Evolutionary conservation across 2,888 invertebrate genomes (phyloP), one percentile per base, ranked within the genome.

Genomic region (Mycogona germanica): DNA sequence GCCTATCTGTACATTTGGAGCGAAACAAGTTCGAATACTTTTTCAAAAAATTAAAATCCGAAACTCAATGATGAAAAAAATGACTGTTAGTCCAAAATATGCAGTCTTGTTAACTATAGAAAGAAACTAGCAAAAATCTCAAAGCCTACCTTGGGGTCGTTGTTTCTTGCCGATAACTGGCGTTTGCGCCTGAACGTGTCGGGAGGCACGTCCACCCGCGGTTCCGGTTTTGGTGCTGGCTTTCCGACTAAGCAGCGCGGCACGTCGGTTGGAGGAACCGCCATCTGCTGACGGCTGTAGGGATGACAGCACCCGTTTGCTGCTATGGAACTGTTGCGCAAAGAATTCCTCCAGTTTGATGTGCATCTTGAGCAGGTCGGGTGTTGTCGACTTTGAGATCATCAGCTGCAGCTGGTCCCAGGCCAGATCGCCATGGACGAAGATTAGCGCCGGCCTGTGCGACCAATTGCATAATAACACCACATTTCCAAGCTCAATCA

Each of bases 321-420:
- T 89, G 61, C 89, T 92, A 69, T 92, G 91, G 68, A 96, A 92
- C 74, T 97, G 96, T 70, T 95, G 95, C 58, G 88, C 85, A 73
- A 98, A 96, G 75, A 98, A 98, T 72, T 96, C 93, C 64, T 93
- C 92, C 32, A 98, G 76, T 67, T 96, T 96, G 60, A 87, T 84
- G 68, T 86, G 91, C 87, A 98, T 96, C 74, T 96, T 97, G 47
- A 95, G 75, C 56, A 98, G 75, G 73, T 98, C 97, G 0, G 92
- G 91, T 0, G 96, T 95, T 1, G 97, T 98, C 47, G 92, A 92
- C 70, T 92, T 87, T 4, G 89, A 91, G 68, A 98, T 95, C 78
- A 98, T 85, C 63, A 97, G 79, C 74, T 98, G 96, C 41, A 97
- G 76, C 67, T 88, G 95, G 68, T 93, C 91, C 97, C 97, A 98